Base-by-base conservation (phyloP, 2,888 invertebrate genomes). In the Pterostichus niger region DNA sequence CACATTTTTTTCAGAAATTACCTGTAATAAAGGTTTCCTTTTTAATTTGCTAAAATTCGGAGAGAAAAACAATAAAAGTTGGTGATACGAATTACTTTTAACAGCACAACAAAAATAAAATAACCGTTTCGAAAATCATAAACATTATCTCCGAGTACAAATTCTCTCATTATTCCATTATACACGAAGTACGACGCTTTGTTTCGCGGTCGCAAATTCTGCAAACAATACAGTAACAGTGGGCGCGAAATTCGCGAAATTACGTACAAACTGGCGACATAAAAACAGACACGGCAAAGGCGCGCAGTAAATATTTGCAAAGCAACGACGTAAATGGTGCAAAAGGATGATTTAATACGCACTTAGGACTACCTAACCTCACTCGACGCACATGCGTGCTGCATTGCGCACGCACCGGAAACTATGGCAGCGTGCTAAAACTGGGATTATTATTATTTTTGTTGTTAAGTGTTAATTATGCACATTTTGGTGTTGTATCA, bases 331-430 rank as follows among this genome's bases (percentile, higher is more conserved):
- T 68, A 80, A 80, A 80, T 80, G 80, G 80, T 7, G 52, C 35
- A 80, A 68, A 80, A 80, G 68, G 80, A 80, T 80, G 80, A 80
- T 80, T 80, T 80, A 80, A 80, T 80, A 80, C 68, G 54, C 68
- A 68, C 52, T 52, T 52, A 24, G 75, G 75, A 10, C 52, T 49
- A 75, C 15, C 54, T 52, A 52, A 52, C 75, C 71, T 71, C 71
- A 44, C 71, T 40, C 13, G 6, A 64, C 64, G 64, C 64, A 64
- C 33, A 64, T 64, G 64, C 64, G 64, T 64, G 40, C 40, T 64
- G 35, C 35, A 31, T 4, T 64, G 31, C n/a, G 64, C 33, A 35
- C 35, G 59, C 31, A 2, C 59, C 5, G 59, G 59, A 59, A 59
- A 59, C 59, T 17, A 31, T 9, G 40, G 0, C 49, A 49, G 49